Conservation (phyloP, 2,888 invertebrate genomes). For the Schrankia costaestrigalis region DNA sequence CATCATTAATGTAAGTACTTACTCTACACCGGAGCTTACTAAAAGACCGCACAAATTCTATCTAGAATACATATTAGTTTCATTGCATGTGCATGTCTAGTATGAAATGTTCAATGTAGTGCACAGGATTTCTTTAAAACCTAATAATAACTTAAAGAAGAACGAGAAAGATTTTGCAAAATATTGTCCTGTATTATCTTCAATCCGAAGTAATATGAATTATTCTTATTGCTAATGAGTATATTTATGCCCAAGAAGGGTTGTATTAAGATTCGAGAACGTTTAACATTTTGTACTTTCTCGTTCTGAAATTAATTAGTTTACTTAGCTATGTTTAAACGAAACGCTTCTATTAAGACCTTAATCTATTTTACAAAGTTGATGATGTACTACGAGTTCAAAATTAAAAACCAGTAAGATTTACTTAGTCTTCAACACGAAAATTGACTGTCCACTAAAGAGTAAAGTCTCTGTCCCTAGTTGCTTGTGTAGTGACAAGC, state of each 20-base stretch:
- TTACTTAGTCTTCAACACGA: slow-evolving; percentile 48
- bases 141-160: slow-evolving; percentile 26
- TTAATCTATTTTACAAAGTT: no score
- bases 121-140: slow-evolving; percentile 14
- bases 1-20: slow-evolving; percentile 22
- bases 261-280: background rate
- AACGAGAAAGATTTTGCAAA: slow-evolving; percentile 17
- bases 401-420: slow-evolving; percentile 22
- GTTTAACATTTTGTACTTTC: background rate
- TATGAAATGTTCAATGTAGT: slow-evolving; percentile 8
- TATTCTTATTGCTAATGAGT: no score
- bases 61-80: no score
- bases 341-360: no score
- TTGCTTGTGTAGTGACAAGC: slow-evolving; percentile 64
- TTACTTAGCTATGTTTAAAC: slow-evolving; percentile 1
- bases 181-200: no score
- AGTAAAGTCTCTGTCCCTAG: slow-evolving; percentile 47
- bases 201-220: no score
- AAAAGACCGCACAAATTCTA: slow-evolving; percentile 9
- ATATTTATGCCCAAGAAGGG: no score
- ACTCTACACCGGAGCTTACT: slow-evolving; percentile 11
- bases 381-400: slow-evolving; percentile 6
- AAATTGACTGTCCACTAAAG: slow-evolving; percentile 44
- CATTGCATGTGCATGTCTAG: no score
- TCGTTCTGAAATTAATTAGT: background rate